A percentile compares a stretch with the other conserved stretches of the same genome.
Evolutionary conservation across 2,113 vertebrate genomes (phyloP).

Genomic region (Blennius ocellaris): DNA sequence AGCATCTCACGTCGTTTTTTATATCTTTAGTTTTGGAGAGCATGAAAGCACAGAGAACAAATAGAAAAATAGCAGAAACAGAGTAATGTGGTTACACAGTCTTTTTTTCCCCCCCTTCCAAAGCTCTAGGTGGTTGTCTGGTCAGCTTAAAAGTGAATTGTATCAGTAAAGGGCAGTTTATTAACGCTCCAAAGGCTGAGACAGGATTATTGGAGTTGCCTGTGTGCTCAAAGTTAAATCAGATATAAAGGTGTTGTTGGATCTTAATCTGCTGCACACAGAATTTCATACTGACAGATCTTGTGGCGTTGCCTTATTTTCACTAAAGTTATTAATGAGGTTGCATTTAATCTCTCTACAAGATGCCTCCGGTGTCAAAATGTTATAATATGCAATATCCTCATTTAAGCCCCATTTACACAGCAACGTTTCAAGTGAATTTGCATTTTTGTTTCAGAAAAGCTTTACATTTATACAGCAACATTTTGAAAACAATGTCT

Average conservation of each 20-base stretch:
- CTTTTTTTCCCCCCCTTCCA: not conserved
- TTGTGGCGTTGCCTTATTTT: conserved; percentile 2
- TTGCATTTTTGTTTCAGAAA: too few species aligned
- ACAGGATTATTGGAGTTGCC: conserved; percentile 10
- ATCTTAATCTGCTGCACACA: conserved; percentile 25
- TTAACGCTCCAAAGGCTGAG: conserved; percentile 5
- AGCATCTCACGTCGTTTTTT: not conserved
- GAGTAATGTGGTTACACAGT: not conserved
- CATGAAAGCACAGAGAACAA: not conserved
- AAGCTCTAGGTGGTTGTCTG: conserved; percentile 1
- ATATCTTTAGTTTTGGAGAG: not conserved
- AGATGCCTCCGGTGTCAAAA: not conserved
- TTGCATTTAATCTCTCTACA: not conserved
- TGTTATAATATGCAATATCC: too few species aligned
- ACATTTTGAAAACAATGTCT: too few species aligned
- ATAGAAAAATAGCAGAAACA: not conserved
- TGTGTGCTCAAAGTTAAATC: not conserved
- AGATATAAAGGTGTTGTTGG: conserved; percentile 6
- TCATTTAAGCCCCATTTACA: too few species aligned
- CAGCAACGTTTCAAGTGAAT: too few species aligned
- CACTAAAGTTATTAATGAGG: not conserved
- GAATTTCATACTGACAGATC: not conserved
- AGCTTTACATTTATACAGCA: too few species aligned
- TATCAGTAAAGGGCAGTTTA: conserved; percentile 13
- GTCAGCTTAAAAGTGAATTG: conserved; percentile 7